Conservation (phyloP, 2,797 vertebrate genomes). For the Megaceryle alcyon region DNA sequence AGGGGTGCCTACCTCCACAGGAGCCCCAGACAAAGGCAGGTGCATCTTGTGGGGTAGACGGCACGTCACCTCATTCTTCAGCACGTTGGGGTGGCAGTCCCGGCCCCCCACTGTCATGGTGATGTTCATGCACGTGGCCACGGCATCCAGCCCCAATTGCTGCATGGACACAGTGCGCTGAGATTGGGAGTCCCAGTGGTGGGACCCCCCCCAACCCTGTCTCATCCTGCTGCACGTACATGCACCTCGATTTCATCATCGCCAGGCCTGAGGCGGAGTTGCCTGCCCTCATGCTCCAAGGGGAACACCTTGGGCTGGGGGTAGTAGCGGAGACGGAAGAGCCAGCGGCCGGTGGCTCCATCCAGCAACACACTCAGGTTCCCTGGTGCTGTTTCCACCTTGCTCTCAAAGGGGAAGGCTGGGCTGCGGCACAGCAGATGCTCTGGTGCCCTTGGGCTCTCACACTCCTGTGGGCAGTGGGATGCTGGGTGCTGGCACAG, state of each 20-base stretch:
- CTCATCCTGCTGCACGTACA: constrained; percentile 69
- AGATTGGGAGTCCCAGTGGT: rapidly evolving
- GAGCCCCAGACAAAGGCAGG: constrained; percentile 78
- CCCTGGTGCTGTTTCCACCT: constrained; percentile 71
- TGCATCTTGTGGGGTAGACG: constrained; percentile 85
- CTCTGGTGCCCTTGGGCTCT: neutral
- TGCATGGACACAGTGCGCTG: constrained; percentile 60
- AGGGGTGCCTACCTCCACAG: constrained; percentile 81
- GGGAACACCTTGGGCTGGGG: constrained; percentile 79
- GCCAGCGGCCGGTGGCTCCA: constrained; percentile 75
- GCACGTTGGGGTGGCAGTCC: constrained; percentile 86
- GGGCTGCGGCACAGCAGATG: constrained; percentile 85
- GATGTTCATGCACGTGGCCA: constrained; percentile 89
- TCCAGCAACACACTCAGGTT: constrained; percentile 88
- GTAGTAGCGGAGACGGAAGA: constrained; percentile 84
- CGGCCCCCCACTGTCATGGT: constrained; percentile 86
- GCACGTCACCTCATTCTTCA: constrained; percentile 91
- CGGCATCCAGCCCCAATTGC: constrained; percentile 86
- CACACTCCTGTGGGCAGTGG: constrained; percentile 79
- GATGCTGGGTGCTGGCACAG: neutral
- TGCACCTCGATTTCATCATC: constrained; percentile 85
- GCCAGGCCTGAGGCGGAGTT: constrained; percentile 80
- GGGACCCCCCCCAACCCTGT: too few species aligned
- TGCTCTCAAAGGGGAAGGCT: constrained; percentile 75
- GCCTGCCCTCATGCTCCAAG: constrained; percentile 77